Base-by-base conservation (phyloP, 2,797 vertebrate species). In the Halcyon chelicuti region DNA sequence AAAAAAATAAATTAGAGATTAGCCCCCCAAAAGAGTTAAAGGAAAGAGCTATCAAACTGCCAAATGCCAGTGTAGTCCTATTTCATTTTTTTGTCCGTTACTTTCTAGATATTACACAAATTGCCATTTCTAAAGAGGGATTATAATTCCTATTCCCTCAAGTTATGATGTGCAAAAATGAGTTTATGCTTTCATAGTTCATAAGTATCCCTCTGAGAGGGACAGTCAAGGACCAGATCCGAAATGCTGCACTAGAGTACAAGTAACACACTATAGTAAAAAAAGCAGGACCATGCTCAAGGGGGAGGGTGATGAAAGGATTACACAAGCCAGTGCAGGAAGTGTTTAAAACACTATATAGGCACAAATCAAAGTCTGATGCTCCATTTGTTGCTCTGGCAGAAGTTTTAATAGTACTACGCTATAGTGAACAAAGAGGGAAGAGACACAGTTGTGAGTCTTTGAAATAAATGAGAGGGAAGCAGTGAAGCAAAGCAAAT, bases 391-490 rank as follows among this genome's bases (percentile, higher is more conserved):
- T 71, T n/a, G 44, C 26, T 62, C 21, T 75, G 67, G 21, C 18
- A 92, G 44, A 23, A 86, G 39, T 71, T 96, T 92, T 83, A 85
- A 67, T 44, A 91, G 37, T 22, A 65, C 33, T 65, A 49, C 9
- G 33, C 8, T 52, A 57, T 26, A 92, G 26, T 2, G 21, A 87
- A 31, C 37, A 83, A 88, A 86, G 23, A 51, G 12, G 15, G 29
- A 81, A 91, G 46, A 73, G 28, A 70, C 8, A 2, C 46, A 35
- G 31, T 66, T 88, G 49, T 71, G 81, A 92, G 16, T n/a, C 35
- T 62, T 87, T 83, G 18, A 94, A 84, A 76, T 60, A 91, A 93
- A 91, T 73, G 46, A 88, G 37, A 78, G 39, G 23, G 67, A 92
- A 89, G 33, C 23, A 85, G 19, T 79, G 74, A 94, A 92, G 86